Conservation (phyloP, 64 coral and sea anemone genomes). For the Cladopsammia gracilis region DNA sequence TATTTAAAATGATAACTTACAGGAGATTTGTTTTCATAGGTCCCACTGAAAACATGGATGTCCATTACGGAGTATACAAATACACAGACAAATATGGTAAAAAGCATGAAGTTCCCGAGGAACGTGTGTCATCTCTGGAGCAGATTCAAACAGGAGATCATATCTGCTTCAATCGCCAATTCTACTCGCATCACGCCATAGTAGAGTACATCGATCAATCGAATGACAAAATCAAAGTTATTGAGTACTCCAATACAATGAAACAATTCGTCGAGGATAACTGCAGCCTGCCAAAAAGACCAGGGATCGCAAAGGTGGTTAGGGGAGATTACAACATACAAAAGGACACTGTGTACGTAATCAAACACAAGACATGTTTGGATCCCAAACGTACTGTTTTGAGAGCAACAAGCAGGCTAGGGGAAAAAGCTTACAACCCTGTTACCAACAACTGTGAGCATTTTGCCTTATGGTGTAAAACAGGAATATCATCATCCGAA, state of each 20-base stretch:
- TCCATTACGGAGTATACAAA: not conserved
- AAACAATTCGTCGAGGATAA: not conserved
- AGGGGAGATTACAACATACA: not conserved
- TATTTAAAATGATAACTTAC: too few species aligned
- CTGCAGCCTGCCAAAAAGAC: not conserved
- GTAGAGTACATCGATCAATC: slow-evolving; percentile 38
- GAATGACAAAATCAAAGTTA: slow-evolving; percentile 20
- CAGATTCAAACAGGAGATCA: slow-evolving; percentile 28
- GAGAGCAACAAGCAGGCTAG: slow-evolving; percentile 38
- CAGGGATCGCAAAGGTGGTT: slow-evolving; percentile 5
- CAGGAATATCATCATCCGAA: slow-evolving; percentile 26
- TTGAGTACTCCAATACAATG: slow-evolving; percentile 52
- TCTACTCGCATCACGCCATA: slow-evolving; percentile 73
- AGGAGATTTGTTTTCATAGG: too few species aligned
- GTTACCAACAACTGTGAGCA: slow-evolving; percentile 74
- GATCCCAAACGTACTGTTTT: not conserved
- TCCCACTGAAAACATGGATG: not conserved
- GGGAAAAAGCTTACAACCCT: slow-evolving; percentile 40
- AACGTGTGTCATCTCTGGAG: not conserved
- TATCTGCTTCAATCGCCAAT: slow-evolving; percentile 22
- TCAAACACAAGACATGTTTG: slow-evolving; percentile 33
- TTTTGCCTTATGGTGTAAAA: slow-evolving; percentile 74
- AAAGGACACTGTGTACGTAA: slow-evolving; percentile 4
- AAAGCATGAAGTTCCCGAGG: slow-evolving; percentile 6
- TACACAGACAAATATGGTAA: not conserved